Conservation (phyloP, 2,888 invertebrate species). For the Idaea biselata region DNA sequence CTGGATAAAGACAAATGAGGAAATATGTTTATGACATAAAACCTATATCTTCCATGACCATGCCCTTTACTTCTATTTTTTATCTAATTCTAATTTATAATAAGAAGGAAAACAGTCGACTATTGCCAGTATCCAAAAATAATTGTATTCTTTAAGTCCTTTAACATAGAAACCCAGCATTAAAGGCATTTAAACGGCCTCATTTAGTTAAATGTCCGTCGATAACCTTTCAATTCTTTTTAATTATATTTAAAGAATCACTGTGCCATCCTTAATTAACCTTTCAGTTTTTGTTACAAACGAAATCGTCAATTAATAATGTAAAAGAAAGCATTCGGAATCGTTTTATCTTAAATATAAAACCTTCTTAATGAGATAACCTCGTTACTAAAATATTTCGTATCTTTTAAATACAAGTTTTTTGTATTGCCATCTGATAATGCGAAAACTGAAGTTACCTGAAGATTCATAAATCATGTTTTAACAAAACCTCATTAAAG, state of each 20-base stretch:
- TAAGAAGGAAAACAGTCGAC: constrained; percentile 9
- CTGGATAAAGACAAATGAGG: too few species aligned
- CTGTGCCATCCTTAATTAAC: constrained; percentile 27
- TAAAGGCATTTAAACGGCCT: constrained; percentile 21
- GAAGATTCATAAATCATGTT: constrained; percentile 65
- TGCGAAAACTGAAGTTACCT: constrained; percentile 46
- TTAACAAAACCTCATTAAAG: constrained; percentile 70
- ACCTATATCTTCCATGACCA: too few species aligned
- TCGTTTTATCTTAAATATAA: constrained; percentile 21
- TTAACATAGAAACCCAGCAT: constrained; percentile 15
- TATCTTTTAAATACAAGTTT: constrained; percentile 26
- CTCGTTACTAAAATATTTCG: constrained; percentile 27
- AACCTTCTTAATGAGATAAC: constrained; percentile 27
- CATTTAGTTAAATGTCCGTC: constrained; percentile 15
- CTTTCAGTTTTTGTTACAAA: constrained; percentile 23
- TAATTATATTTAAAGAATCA: constrained; percentile 20
- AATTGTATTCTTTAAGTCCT: constrained; percentile 21
- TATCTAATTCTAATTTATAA: too few species aligned
- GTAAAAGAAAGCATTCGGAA: constrained; percentile 19
- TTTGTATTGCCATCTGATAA: constrained; percentile 24
- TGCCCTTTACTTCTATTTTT: too few species aligned
- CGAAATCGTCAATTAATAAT: constrained; percentile 23
- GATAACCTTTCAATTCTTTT: constrained; percentile 23
- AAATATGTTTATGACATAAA: too few species aligned
- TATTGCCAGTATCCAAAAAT: constrained; percentile 24